phyloP scores from a whole-genome alignment of 2,888 invertebrate species.

The Pandemis heparana region DNA sequence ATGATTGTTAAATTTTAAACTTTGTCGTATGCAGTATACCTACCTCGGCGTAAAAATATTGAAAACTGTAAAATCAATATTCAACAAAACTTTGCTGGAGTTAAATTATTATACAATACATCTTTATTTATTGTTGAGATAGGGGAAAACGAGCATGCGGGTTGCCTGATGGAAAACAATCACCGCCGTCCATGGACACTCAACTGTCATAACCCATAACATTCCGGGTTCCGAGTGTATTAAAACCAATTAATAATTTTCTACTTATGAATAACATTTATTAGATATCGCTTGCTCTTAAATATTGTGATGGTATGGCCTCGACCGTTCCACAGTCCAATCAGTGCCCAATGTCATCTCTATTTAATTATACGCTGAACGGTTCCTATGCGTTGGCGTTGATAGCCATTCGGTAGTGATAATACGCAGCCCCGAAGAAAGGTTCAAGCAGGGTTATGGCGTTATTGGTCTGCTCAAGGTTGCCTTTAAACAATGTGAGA shows the following conservation, averaged over 20 bases:
- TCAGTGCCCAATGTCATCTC: conserved; percentile 17
- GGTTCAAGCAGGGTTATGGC: conserved; percentile 7
- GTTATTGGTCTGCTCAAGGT: conserved; percentile 34
- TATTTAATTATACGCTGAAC: conserved; percentile 18
- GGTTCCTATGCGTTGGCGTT: neutral
- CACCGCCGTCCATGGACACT: too few species aligned
- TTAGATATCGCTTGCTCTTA: neutral
- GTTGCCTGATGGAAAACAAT: too few species aligned
- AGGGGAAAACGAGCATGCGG: too few species aligned
- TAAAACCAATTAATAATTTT: neutral
- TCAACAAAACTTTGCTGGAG: too few species aligned
- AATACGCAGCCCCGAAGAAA: conserved; percentile 10
- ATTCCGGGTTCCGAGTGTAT: neutral
- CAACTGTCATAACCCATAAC: too few species aligned
- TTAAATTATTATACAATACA: too few species aligned
- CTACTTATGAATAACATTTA: neutral
- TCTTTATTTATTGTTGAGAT: too few species aligned
- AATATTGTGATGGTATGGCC: neutral
- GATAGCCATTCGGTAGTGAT: conserved; percentile 9
- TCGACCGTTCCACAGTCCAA: conserved; percentile 13
- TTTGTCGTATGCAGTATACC: too few species aligned
- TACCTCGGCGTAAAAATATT: too few species aligned
- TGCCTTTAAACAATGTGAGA: conserved; percentile 33
- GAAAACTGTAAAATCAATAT: too few species aligned
- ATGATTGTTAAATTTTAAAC: too few species aligned